These are phyloP conservation scores for Camptogramma bilineatum DNA, from an alignment of 2,888 invertebrate species.

Conservation along the genomic window DNA sequence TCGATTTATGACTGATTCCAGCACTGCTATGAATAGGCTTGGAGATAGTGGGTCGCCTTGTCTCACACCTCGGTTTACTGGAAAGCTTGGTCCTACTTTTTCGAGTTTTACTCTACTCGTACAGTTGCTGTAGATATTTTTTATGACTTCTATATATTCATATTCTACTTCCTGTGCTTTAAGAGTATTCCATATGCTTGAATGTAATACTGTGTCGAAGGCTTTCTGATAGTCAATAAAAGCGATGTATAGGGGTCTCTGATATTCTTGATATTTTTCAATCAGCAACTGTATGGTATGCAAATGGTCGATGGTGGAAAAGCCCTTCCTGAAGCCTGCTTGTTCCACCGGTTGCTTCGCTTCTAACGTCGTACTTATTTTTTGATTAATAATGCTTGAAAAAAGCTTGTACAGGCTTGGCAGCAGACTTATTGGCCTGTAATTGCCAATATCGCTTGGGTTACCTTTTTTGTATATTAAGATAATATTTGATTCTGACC, in stretches of 20 bases:
- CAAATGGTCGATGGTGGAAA: constrained; percentile 17
- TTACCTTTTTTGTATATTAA: constrained; percentile 11
- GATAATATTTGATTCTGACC: constrained; percentile 10
- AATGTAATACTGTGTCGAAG: constrained; percentile 17
- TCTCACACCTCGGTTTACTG: constrained; percentile 33
- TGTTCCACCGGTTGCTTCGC: constrained; percentile 9
- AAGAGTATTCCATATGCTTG: constrained; percentile 10
- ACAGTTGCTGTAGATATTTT: constrained; percentile 11
- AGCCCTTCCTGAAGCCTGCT: constrained; percentile 18
- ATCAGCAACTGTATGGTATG: constrained; percentile 1
- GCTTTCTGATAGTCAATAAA: constrained; percentile 24
- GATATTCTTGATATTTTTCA: constrained; percentile 15
- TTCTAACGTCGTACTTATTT: constrained; percentile 3
- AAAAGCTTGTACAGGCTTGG: constrained; percentile 6
- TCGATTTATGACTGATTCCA: constrained; percentile 7
- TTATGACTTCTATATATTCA: constrained; percentile 6
- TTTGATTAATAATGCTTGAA: background rate
- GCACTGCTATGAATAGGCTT: constrained; percentile 20
- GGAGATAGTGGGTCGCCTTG: constrained; percentile 40
- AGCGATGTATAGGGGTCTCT: constrained; percentile 12
- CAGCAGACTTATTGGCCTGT: constrained; percentile 14
- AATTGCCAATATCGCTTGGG: constrained; percentile 8
- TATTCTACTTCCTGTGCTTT: background rate
- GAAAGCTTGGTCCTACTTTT: background rate
- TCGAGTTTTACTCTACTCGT: constrained; percentile 16